Conservation (phyloP, 2,888 invertebrate species). For the Miltochrista miniata region DNA sequence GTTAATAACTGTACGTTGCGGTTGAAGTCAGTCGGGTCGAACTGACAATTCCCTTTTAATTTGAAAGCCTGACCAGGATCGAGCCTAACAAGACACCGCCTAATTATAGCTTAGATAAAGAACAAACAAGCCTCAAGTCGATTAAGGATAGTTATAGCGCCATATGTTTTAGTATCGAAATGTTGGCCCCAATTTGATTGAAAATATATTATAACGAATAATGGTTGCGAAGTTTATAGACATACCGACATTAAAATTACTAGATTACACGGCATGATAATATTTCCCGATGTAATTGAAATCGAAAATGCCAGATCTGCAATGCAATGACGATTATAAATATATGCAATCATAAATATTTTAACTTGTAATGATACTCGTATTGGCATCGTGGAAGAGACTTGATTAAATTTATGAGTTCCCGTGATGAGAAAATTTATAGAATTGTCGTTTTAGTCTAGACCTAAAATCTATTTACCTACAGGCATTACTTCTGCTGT, state of each 20-base stretch:
- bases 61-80: constrained; percentile 72
- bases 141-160: constrained; percentile 60
- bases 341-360: no score
- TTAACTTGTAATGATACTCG: no score
- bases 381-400: no score
- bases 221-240: background rate
- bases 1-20: constrained; percentile 76
- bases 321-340: no score
- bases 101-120: constrained; percentile 74
- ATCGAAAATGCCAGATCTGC: no score
- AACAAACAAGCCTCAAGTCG: constrained; percentile 73
- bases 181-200: constrained; percentile 48
- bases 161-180: constrained; percentile 57
- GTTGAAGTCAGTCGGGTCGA: constrained; percentile 55
- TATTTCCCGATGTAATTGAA: no score
- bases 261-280: no score
- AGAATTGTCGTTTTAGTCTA: no score
- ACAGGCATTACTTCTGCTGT: no score
- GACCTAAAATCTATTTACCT: no score
- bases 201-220: constrained; percentile 24
- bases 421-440: no score
- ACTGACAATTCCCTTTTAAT: constrained; percentile 78
- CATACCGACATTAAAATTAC: background rate
- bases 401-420: no score
- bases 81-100: constrained; percentile 76